Conservation (phyloP, 2,888 invertebrate genomes). For the Melipona bicolor region DNA sequence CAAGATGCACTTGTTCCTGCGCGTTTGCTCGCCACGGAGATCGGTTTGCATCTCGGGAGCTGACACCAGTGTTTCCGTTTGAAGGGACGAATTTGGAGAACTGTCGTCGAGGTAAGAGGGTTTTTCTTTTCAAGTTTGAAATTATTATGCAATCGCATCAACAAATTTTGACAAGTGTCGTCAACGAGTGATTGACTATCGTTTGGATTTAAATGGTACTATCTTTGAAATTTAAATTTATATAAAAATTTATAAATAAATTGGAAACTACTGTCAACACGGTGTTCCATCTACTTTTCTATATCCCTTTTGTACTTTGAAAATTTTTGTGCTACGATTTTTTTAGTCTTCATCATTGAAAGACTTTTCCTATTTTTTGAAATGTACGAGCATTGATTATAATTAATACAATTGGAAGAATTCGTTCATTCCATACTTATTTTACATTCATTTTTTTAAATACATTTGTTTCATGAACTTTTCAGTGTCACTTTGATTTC, state of each 20-base stretch:
- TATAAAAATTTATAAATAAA: too few relatives aligned
- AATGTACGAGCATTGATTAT: neutral
- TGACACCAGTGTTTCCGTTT: neutral
- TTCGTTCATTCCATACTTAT: neutral
- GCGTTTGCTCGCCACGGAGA: slow-evolving; percentile 14
- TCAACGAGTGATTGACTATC: neutral
- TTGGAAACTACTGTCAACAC: too few relatives aligned
- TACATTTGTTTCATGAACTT: neutral
- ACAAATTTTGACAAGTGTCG: neutral
- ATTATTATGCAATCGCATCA: neutral
- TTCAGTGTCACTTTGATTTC: neutral
- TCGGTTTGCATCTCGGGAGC: neutral
- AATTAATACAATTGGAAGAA: neutral
- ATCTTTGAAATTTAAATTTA: too few relatives aligned
- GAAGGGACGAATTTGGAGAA: neutral
- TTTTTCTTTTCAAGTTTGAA: neutral
- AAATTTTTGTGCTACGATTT: too few relatives aligned
- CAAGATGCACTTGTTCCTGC: slow-evolving; percentile 76
- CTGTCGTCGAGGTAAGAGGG: neutral
- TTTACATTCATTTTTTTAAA: neutral
- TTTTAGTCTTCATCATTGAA: too few relatives aligned
- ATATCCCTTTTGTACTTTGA: too few relatives aligned
- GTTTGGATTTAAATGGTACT: too few relatives aligned
- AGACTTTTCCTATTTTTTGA: too few relatives aligned
- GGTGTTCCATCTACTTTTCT: too few relatives aligned